phyloP scores from a whole-genome alignment of 2,797 vertebrate genomes.

The Labeo calbasu region DNA sequence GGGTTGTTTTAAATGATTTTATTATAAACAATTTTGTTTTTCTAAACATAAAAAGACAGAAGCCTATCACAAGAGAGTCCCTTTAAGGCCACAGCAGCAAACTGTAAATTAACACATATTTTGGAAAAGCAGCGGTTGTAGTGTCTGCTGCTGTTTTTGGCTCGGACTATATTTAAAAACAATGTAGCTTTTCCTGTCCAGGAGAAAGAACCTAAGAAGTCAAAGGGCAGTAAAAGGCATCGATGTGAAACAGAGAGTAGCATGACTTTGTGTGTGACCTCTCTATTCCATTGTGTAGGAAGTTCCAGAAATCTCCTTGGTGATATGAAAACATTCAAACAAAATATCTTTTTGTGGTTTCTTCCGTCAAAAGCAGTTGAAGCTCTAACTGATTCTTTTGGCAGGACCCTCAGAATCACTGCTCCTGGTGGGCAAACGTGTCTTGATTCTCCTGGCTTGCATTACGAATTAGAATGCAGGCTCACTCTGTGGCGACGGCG shows the following conservation, averaged over 20 bases:
- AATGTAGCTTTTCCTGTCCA: conserved; percentile 63
- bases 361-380: conserved; percentile 40
- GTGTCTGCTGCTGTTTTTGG: conserved; percentile 59
- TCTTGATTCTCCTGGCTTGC: conserved; percentile 55
- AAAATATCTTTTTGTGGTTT: conserved; percentile 46
- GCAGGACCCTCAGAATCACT: conserved; percentile 17
- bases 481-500: conserved; percentile 73
- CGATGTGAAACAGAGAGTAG: conserved; percentile 20
- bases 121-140: background rate
- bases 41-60: background rate
- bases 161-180: conserved; percentile 58
- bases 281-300: conserved; percentile 28
- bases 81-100: background rate
- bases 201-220: conserved; percentile 67
- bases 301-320: conserved; percentile 37
- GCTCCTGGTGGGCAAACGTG: conserved; percentile 34
- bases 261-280: conserved; percentile 24
- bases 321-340: conserved; percentile 40
- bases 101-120: background rate
- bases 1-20: background rate
- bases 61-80: background rate
- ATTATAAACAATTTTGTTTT: background rate
- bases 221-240: conserved; percentile 1
- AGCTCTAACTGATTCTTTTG: conserved; percentile 32
- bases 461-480: conserved; percentile 73